Conservation (phyloP, 2,113 vertebrate genomes). For the Drymodes brunneopygia region DNA sequence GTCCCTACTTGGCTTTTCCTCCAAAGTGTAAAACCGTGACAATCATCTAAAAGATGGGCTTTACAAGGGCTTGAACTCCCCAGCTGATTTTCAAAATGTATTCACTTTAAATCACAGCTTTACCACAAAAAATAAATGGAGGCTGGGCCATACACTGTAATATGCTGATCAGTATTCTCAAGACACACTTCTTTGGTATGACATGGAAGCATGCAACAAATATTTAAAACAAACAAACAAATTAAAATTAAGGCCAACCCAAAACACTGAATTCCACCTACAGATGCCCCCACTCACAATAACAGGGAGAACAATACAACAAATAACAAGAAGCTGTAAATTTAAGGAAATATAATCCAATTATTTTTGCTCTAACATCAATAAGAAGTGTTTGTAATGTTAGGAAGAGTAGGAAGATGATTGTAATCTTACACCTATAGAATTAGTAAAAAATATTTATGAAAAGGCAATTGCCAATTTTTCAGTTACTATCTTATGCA, state of each 20-base stretch:
- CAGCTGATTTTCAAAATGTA: background rate
- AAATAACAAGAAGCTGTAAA: background rate
- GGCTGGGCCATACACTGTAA: background rate
- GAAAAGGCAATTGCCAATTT: background rate
- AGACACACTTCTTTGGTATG: background rate
- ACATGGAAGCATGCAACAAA: background rate
- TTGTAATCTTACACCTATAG: background rate
- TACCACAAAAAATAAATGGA: background rate
- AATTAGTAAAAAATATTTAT: background rate
- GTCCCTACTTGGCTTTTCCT: background rate
- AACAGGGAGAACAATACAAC: background rate
- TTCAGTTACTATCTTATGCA: background rate
- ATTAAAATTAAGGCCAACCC: background rate
- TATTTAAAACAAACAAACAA: background rate
- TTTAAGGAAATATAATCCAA: background rate
- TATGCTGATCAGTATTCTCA: background rate
- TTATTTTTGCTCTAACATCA: background rate
- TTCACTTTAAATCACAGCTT: background rate
- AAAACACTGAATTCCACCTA: background rate
- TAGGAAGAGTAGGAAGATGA: background rate
- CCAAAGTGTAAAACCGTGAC: background rate
- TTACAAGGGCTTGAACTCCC: background rate
- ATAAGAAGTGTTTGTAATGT: background rate
- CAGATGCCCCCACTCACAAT: background rate
- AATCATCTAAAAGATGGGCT: background rate